phyloP scores from a whole-genome alignment of 2,888 invertebrate genomes.

The Microdon myrmicae region DNA sequence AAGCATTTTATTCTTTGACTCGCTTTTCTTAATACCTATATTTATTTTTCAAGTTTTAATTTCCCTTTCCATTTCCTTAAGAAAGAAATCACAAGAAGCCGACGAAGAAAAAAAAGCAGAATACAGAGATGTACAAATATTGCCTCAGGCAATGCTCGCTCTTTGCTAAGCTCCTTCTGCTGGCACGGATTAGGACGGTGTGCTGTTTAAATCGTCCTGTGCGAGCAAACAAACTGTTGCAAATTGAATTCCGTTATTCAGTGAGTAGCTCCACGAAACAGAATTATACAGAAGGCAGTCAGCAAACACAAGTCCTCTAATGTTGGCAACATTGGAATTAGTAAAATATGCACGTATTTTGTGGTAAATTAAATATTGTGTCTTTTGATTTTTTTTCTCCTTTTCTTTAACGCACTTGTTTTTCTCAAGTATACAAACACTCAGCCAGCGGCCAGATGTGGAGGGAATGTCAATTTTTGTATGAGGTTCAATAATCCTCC shows the following conservation, averaged over 20 bases:
- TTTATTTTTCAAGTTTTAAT: slow-evolving; percentile 45
- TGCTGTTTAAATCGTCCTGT: slow-evolving; percentile 35
- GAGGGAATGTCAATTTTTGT: slow-evolving; percentile 20
- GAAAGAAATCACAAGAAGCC: slow-evolving; percentile 20
- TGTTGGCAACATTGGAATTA: slow-evolving; percentile 45
- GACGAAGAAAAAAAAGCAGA: slow-evolving; percentile 11
- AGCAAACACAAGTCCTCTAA: slow-evolving; percentile 20
- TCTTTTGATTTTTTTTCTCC: slow-evolving; percentile 7
- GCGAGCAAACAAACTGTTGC: slow-evolving; percentile 52
- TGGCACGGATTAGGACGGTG: slow-evolving; percentile 37
- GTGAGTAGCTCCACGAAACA: slow-evolving; percentile 19
- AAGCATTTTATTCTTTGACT: slow-evolving; percentile 28
- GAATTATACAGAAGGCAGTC: slow-evolving; percentile 3
- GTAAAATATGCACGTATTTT: slow-evolving; percentile 46
- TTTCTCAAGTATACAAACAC: slow-evolving; percentile 3
- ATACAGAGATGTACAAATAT: slow-evolving; percentile 31
- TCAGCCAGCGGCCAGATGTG: slow-evolving; percentile 13
- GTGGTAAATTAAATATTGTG: slow-evolving; percentile 40
- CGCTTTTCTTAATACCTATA: slow-evolving; percentile 9
- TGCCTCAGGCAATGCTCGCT: slow-evolving; percentile 22
- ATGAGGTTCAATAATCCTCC: slow-evolving; percentile 3
- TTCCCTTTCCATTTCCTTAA: slow-evolving; percentile 33
- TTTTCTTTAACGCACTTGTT: neutral
- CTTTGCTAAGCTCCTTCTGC: slow-evolving; percentile 8
- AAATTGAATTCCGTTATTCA: slow-evolving; percentile 44